Base-by-base conservation (phyloP, 2,113 vertebrate species). In the Suricata suricatta region DNA sequence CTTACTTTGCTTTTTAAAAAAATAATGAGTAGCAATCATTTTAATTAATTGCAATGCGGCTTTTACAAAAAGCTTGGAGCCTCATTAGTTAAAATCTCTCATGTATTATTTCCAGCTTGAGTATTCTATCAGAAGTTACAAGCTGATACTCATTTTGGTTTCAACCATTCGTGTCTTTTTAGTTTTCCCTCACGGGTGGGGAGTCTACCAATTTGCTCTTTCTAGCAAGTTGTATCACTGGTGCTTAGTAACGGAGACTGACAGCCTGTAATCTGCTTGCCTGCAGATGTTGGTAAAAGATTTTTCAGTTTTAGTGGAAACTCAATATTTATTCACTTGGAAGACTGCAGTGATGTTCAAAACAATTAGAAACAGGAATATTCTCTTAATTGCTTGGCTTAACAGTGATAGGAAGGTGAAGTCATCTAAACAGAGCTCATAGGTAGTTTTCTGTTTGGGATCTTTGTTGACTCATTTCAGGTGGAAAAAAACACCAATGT, bases 21-120 rank as follows among this genome's bases (percentile, higher is more conserved):
- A 95, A 41, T 88, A 95, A 97, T 52, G 72, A 95, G 52, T 83
- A 91, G 54, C 57, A 76, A 57, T 94, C 87, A 90, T 72, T 86
- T 95, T 97, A 97, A 94, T 97, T 96, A 97, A 97, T 93, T 74
- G 21, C 90, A 95, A 19, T 63, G 88, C 9, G 71, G 21, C 69
- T 93, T 96, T 97, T 96, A 93, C 66, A 87, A 96, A 96, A 57
- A 98, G 57, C 84, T 95, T 81, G 50, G 85, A 88, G 90, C 50
- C 80, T 97, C 95, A 96, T 95, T 98, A 94, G 81, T 90, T 93
- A 87, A 92, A 93, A 64, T 95, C 71, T 95, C 77, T 41, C 52
- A 25, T 38, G 76, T 27, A 12, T 90, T 90, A 92, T 90, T 97
- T 97, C 92, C 69, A 72, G 44, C 57, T 54, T 17, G 64, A 95